Conservation (phyloP, 2,888 invertebrate species). For the Troides oblongomaculatus region DNA sequence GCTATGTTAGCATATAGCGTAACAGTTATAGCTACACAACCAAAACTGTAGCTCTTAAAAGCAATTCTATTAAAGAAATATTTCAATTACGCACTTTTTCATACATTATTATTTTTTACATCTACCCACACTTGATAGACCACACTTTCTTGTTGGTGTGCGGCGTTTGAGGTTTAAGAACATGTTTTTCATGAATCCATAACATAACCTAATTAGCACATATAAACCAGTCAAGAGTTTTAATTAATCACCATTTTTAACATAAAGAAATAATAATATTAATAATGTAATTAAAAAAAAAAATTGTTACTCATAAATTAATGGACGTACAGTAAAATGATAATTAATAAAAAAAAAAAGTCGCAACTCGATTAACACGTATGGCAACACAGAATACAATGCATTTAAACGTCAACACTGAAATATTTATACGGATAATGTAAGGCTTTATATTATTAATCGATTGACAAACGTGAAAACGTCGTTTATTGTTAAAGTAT, state of each 20-base stretch:
- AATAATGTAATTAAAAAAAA: no score
- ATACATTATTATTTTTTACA: conserved; percentile 5
- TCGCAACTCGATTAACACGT: conserved; percentile 4
- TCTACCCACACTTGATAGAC: conserved; percentile 12
- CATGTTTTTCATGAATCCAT: no score
- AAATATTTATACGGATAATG: conserved; percentile 12
- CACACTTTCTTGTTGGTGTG: neutral
- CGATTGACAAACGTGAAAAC: conserved; percentile 3
- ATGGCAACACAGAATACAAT: neutral
- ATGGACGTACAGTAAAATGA: neutral
- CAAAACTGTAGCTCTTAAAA: conserved; percentile 7
- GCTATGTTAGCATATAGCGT: conserved; percentile 22
- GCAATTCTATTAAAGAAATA: neutral
- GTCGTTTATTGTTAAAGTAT: conserved; percentile 1
- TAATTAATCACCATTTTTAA: no score
- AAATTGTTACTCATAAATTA: no score
- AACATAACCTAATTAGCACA: no score
- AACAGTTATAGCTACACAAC: conserved; percentile 33
- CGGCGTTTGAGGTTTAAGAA: no score
- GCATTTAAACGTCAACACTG: neutral
- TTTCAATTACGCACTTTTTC: neutral
- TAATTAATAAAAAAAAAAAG: neutral
- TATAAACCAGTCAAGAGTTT: no score
- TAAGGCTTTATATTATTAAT: conserved; percentile 11
- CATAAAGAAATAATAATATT: no score